These are phyloP conservation scores for Colinus virginianus DNA, from an alignment of 2,113 vertebrate species.

Conservation along the genomic window DNA sequence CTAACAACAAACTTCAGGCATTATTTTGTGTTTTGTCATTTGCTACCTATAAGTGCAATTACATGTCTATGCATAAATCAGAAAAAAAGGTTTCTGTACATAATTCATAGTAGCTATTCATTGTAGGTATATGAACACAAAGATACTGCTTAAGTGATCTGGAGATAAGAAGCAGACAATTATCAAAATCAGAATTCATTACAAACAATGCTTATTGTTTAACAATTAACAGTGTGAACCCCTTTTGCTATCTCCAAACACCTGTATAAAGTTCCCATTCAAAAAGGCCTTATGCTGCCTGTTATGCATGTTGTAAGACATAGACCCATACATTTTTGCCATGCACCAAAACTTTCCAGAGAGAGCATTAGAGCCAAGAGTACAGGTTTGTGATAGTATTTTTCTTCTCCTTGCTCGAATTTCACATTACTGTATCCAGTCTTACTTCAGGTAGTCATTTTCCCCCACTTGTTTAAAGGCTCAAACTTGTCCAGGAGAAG, in stretches of 20 bases:
- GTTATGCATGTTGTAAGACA: not conserved
- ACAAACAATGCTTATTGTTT: not conserved
- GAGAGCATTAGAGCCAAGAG: not conserved
- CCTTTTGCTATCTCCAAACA: not conserved
- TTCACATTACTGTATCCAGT: not conserved
- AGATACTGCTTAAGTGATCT: not conserved
- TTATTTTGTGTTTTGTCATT: not conserved
- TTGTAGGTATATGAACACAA: not conserved
- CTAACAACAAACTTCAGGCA: not conserved
- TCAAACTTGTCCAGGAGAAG: not conserved
- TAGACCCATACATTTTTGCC: not conserved
- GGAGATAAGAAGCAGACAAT: not conserved
- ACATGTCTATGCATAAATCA: not conserved
- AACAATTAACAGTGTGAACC: not conserved
- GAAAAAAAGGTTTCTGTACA: not conserved
- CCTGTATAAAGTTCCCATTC: not conserved
- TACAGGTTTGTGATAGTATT: not conserved
- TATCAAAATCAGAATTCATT: not conserved
- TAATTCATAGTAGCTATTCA: not conserved
- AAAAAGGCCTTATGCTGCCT: not conserved
- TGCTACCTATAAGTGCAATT: not conserved
- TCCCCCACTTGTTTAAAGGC: not conserved
- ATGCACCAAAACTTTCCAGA: not conserved
- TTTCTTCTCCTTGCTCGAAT: not conserved
- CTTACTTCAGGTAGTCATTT: not conserved